Conservation (phyloP, 2,888 invertebrate species). For the Eristalis tenax region DNA sequence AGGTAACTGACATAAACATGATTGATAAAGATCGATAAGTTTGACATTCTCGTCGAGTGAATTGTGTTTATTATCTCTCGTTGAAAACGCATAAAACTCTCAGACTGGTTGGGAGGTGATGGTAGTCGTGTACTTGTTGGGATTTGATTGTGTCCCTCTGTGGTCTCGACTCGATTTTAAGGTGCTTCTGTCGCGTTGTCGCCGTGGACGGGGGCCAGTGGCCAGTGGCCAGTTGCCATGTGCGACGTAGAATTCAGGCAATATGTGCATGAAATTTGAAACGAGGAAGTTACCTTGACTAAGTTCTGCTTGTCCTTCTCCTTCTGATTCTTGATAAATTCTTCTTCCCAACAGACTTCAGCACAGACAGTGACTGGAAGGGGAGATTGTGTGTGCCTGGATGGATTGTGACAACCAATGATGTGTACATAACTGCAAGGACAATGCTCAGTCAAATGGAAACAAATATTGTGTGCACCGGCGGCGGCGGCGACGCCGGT, state of each 20-base stretch:
- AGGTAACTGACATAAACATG: constrained; percentile 45
- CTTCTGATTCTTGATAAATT: constrained; percentile 44
- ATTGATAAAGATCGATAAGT: constrained; percentile 55
- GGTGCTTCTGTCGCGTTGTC: background rate
- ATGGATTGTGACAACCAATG: constrained; percentile 5
- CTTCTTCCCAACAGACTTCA: constrained; percentile 16
- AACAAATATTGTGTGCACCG: constrained; percentile 23
- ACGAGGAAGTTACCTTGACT: constrained; percentile 69
- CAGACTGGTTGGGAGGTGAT: background rate
- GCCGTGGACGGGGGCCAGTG: background rate
- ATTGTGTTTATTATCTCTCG: background rate
- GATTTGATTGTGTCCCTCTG: background rate
- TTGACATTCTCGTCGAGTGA: background rate
- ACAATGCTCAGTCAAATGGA: constrained; percentile 61
- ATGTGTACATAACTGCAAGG: constrained; percentile 60
- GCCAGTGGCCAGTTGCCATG: no score
- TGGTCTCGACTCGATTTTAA: background rate
- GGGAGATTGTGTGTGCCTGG: background rate
- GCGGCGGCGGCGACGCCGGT: background rate
- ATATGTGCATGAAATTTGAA: constrained; percentile 58
- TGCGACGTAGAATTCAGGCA: constrained; percentile 2
- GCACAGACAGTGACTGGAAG: constrained; percentile 26
- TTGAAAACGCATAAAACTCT: background rate
- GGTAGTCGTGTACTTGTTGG: background rate
- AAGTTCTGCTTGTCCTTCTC: constrained; percentile 29